phyloP scores from a whole-genome alignment of 2,888 invertebrate genomes.

The Eledona agricola region DNA sequence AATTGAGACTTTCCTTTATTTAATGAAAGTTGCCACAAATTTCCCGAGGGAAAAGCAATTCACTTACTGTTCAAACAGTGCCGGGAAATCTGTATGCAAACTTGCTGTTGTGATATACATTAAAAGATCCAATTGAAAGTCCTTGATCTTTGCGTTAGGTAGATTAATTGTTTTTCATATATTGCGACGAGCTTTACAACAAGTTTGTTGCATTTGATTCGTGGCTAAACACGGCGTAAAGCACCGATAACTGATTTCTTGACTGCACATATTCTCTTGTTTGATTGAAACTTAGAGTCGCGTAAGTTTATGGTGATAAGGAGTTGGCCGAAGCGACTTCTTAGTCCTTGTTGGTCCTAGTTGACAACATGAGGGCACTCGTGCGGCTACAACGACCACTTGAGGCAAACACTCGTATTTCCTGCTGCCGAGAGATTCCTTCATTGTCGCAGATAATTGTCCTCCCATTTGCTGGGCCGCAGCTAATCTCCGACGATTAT shows the following conservation, averaged over 20 bases:
- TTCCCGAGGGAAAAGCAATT: conserved; percentile 33
- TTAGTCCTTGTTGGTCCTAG: conserved; percentile 31
- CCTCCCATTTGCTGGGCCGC: conserved; percentile 32
- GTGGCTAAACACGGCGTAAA: conserved; percentile 18
- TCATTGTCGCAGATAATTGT: conserved; percentile 30
- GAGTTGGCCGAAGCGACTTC: conserved; percentile 23
- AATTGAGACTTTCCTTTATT: conserved; percentile 36
- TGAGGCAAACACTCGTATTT: conserved; percentile 32
- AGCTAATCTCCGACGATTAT: conserved; percentile 33
- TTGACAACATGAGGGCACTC: conserved; percentile 36
- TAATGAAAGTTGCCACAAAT: conserved; percentile 33
- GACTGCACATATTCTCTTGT: conserved; percentile 21
- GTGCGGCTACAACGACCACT: conserved; percentile 32
- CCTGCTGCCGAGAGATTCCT: conserved; percentile 26
- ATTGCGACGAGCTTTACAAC: no score
- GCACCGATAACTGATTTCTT: conserved; percentile 24
- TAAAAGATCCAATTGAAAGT: conserved; percentile 31
- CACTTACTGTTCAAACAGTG: conserved; percentile 33
- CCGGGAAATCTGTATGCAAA: conserved; percentile 33
- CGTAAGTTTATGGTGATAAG: conserved; percentile 32
- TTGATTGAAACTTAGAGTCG: conserved; percentile 26
- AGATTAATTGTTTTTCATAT: neutral
- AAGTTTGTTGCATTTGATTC: no score
- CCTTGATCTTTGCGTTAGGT: conserved; percentile 22
- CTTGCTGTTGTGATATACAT: conserved; percentile 31